These are phyloP conservation scores for Acanthornis magna DNA, from an alignment of 2,797 vertebrate genomes.

Conservation along the genomic window DNA sequence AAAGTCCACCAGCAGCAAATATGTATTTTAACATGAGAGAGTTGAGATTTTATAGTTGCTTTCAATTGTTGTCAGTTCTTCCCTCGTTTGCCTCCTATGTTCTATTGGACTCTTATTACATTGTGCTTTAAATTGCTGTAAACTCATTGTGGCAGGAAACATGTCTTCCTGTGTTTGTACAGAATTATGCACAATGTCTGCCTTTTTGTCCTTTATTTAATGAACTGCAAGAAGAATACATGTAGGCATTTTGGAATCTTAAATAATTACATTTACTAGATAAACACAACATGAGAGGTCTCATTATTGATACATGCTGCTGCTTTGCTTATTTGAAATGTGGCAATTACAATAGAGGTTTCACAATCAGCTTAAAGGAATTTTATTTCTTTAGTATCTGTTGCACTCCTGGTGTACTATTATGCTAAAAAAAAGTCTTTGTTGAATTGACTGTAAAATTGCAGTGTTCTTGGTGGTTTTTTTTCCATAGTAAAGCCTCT, in stretches of 20 bases:
- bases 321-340: neutral
- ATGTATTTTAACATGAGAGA: neutral
- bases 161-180: slow-evolving; percentile 68
- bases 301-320: neutral
- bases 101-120: slow-evolving; percentile 40
- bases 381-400: neutral
- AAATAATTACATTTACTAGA: slow-evolving; percentile 57
- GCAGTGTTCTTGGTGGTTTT: neutral
- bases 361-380: neutral
- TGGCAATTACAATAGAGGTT: neutral
- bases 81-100: slow-evolving; percentile 27
- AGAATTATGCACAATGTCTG: slow-evolving; percentile 62
- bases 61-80: slow-evolving; percentile 38
- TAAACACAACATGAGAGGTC: neutral
- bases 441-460: neutral
- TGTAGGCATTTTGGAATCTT: slow-evolving; percentile 9
- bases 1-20: neutral
- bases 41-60: neutral
- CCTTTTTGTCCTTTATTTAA: slow-evolving; percentile 61
- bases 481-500: neutral
- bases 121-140: slow-evolving; percentile 66
- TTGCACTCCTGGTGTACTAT: neutral
- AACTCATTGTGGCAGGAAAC: slow-evolving; percentile 65
- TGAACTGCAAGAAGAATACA: slow-evolving; percentile 39
- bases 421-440: neutral